Evolutionary conservation across 1,140 invertebrate species (phyloP), one percentile per base, ranked within the genome.

Genomic region (Lithobius niger): DNA sequence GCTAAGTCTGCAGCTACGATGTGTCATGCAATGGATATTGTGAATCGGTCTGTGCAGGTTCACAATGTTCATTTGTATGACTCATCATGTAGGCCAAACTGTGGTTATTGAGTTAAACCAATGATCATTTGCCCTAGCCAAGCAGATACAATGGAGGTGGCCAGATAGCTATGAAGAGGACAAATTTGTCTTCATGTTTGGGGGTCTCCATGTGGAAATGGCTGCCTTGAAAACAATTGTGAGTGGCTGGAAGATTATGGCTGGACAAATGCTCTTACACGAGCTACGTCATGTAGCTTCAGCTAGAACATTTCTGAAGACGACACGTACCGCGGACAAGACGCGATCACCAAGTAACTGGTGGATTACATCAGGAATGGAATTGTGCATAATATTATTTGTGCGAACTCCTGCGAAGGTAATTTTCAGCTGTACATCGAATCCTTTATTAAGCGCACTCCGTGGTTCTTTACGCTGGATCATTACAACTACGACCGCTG

Each of bases 141-240:
- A 64, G 47, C 6, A 47, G 22, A 47, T 47, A 47, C 45, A 47
- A 24, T 24, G 45, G 45, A 18, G 19, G 13, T 47, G 28, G 57
- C 54, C 59, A 10, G 27, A 56, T 15, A 18, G 19, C n/a, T 56
- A 43, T 21, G 26, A n/a, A 15, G 56, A 43, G 26, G 31, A 27
- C 15, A 50, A 58, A 6, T 47, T 47, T 47, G 22, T 47, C 6
- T 10, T 47, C 13, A 47, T 47, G 45, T 47, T 47, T 18, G 45
- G 45, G 13, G 45, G 45, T 6, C 45, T 47, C 13, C 18, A 47
- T 47, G 19, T 47, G 6, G 22, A 47, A 18, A 47, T 47, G 45
- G 45, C 45, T 19, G 45, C 45, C 13, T 19, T 47, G 45, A 47
- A 24, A 24, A 19, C 6, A 10, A 47, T 47, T 24, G 45, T 10